Evolutionary conservation across 2,888 invertebrate species (phyloP).

Genomic region (Platynereis dumerilii): DNA sequence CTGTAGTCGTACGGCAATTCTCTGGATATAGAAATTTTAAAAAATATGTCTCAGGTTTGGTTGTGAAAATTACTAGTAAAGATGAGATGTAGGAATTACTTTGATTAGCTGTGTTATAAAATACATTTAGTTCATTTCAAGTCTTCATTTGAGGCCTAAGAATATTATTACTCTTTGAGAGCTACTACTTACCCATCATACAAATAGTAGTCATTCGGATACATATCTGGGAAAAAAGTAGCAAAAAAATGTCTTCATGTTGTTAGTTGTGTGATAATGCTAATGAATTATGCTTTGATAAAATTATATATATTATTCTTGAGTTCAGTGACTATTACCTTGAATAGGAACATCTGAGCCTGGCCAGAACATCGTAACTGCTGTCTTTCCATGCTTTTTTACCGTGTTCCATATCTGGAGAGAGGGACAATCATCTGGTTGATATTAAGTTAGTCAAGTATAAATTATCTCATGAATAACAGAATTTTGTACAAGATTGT

Average conservation of each 20-base stretch:
- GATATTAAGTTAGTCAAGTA: background rate
- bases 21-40: slow-evolving; percentile 18
- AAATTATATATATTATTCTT: background rate
- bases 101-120: no score
- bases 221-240: slow-evolving; percentile 22
- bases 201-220: slow-evolving; percentile 19
- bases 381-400: slow-evolving; percentile 45
- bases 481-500: background rate
- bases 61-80: no score
- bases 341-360: slow-evolving; percentile 52
- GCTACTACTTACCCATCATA: slow-evolving; percentile 28
- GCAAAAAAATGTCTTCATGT: background rate
- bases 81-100: no score
- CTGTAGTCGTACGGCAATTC: slow-evolving; percentile 38
- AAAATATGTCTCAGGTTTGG: no score
- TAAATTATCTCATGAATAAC: no score
- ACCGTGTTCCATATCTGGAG: slow-evolving; percentile 53
- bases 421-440: background rate
- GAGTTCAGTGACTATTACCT: slow-evolving; percentile 32
- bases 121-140: no score
- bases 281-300: background rate
- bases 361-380: slow-evolving; percentile 55
- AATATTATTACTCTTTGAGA: no score
- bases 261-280: background rate
- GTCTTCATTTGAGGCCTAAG: no score